These are phyloP conservation scores for Zaprionus taronus DNA, from an alignment of 1,140 invertebrate species.

Conservation along the genomic window DNA sequence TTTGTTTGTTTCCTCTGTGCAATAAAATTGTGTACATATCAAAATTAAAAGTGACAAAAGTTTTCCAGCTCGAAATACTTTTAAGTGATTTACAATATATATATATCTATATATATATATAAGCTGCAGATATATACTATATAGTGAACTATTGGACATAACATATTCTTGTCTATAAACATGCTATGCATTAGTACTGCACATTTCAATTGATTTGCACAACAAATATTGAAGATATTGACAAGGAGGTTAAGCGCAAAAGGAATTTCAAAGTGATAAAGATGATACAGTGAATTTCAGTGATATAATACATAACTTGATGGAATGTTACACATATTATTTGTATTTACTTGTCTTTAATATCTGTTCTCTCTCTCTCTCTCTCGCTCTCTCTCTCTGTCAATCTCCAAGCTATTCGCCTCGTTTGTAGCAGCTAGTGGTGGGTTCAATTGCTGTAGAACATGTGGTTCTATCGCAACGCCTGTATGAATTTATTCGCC, in stretches of 20 bases:
- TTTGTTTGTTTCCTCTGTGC: neutral
- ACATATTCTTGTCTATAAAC: too few relatives aligned
- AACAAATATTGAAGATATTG: too few relatives aligned
- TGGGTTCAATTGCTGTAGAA: neutral
- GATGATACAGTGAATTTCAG: too few relatives aligned
- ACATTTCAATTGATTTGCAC: too few relatives aligned
- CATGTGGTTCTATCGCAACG: conserved; percentile 21
- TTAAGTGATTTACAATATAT: neutral
- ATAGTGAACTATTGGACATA: too few relatives aligned
- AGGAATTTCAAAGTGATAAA: too few relatives aligned
- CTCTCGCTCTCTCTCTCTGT: neutral
- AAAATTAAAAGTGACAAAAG: neutral
- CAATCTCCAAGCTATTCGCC: neutral
- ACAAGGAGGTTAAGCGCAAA: too few relatives aligned
- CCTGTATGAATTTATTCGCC: conserved; percentile 29
- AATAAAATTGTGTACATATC: conserved; percentile 19
- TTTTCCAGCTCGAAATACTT: neutral
- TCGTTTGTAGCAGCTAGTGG: neutral
- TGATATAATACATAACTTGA: too few relatives aligned
- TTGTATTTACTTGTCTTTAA: neutral
- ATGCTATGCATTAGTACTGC: too few relatives aligned
- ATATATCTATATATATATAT: too few relatives aligned
- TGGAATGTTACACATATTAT: too few relatives aligned
- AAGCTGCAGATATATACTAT: too few relatives aligned
- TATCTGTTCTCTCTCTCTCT: neutral